Evolutionary conservation across 2,113 vertebrate species (phyloP).

Genomic region (Caretta caretta): DNA sequence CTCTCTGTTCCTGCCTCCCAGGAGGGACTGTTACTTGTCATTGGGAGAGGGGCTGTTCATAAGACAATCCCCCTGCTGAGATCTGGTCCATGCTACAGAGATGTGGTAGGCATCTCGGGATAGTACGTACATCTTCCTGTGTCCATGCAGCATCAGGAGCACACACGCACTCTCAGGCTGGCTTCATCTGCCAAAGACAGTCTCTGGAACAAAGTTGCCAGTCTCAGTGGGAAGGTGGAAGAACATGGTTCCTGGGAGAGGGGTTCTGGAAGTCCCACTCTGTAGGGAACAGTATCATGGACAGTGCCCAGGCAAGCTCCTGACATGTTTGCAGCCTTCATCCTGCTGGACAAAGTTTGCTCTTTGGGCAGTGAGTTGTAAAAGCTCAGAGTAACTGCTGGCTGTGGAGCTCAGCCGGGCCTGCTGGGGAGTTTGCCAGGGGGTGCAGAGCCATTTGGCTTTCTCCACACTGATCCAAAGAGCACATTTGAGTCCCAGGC

Average conservation of each 20-base stretch:
- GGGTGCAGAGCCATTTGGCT: accelerated
- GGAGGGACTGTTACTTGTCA: not conserved
- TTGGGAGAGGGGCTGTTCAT: not conserved
- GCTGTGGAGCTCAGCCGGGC: not conserved
- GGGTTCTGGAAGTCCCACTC: not conserved
- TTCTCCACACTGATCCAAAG: not conserved
- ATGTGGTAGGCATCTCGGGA: not conserved
- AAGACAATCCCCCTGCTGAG: accelerated
- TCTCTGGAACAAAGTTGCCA: not conserved
- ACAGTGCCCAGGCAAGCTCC: not conserved
- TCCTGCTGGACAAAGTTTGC: not conserved
- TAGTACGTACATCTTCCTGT: not conserved
- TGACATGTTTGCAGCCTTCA: not conserved
- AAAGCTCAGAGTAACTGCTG: not conserved
- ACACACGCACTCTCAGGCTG: not conserved
- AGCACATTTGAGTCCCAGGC: accelerated
- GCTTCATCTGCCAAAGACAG: not conserved
- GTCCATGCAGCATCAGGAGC: not conserved
- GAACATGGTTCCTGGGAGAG: not conserved
- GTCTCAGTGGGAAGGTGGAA: not conserved
- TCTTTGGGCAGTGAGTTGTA: not conserved
- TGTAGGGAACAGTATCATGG: not conserved
- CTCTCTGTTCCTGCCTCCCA: not conserved
- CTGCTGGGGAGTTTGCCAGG: not conserved
- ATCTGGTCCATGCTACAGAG: not conserved